Evolutionary conservation across 2,888 invertebrate genomes (phyloP).

Genomic region (Aricia artaxerxes): DNA sequence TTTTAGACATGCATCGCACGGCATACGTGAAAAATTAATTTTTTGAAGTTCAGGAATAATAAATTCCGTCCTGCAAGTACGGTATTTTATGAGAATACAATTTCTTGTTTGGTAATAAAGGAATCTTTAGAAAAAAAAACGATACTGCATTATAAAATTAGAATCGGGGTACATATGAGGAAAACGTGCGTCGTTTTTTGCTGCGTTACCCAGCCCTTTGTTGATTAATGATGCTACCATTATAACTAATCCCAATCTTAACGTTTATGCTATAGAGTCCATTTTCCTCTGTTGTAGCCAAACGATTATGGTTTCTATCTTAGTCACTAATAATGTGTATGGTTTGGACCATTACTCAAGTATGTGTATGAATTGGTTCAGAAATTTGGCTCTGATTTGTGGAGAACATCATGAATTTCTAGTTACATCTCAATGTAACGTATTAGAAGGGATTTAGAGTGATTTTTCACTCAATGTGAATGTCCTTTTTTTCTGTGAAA

Average conservation of each 20-base stretch:
- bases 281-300: neutral
- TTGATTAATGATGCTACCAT: neutral
- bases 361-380: neutral
- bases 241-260: neutral
- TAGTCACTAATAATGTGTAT: conserved; percentile 5
- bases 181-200: conserved; percentile 6
- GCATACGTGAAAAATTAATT: no score
- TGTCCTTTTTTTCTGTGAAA: no score
- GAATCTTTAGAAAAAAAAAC: neutral
- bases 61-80: no score
- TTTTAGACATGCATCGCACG: no score
- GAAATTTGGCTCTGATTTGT: neutral
- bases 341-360: conserved; percentile 14
- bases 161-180: neutral
- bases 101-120: no score
- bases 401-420: neutral
- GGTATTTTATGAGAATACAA: no score
- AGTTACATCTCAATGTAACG: neutral
- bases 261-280: neutral
- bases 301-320: conserved; percentile 9
- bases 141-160: neutral
- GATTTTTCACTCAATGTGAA: no score
- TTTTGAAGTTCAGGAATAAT: no score
- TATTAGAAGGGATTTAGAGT: no score
- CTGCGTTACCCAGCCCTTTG: conserved; percentile 1